Evolutionary conservation across 2,888 invertebrate genomes (phyloP), one percentile per base, ranked within the genome.

Genomic region (Magallana nippona): DNA sequence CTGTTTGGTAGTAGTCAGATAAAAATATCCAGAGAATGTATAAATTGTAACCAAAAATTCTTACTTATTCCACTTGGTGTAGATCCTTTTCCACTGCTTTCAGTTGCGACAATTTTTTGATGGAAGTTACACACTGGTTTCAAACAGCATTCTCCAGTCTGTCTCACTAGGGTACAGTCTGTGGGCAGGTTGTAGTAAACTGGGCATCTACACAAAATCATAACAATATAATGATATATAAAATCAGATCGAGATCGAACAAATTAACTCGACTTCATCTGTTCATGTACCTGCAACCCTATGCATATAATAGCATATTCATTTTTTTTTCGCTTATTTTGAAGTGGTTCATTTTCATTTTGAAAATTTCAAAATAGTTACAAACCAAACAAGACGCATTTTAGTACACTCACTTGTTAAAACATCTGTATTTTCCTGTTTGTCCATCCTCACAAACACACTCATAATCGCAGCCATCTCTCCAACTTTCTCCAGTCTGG

Each of bases 101-200:
- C 85, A 32, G 87, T 85, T 22, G 82, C 80, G 32, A 84, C 85
- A n/a, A 89, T 85, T 60, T 85, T 87, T 55, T 88, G 90, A 82
- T 89, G 84, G 84, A 90, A 91, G 85, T 91, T 91, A 84, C 91
- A 91, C 22, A 91, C 90, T 13, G 91, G 91, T 55, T 91, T 86
- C 19, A 90, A 86, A 84, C 91, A 91, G 82, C 91, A 91, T 32
- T 88, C 82, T 32, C 88, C 88, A 13, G 88, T 87, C 58, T 90
- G 88, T 57, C 86, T 85, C 17, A 91, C 90, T 60, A 91, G 87
- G 1, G 91, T 91, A 84, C 91, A 91, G 81, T 90, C 89, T 55
- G 85, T 62, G 10, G 91, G 90, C n/a, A 91, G 84, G 85, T 91
- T 88, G 84, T 91, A 87, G 85, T 91, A 91, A 15, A 91, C 86